Evolutionary conservation across 2,113 vertebrate species (phyloP).

Genomic region (Ursus arctos): DNA sequence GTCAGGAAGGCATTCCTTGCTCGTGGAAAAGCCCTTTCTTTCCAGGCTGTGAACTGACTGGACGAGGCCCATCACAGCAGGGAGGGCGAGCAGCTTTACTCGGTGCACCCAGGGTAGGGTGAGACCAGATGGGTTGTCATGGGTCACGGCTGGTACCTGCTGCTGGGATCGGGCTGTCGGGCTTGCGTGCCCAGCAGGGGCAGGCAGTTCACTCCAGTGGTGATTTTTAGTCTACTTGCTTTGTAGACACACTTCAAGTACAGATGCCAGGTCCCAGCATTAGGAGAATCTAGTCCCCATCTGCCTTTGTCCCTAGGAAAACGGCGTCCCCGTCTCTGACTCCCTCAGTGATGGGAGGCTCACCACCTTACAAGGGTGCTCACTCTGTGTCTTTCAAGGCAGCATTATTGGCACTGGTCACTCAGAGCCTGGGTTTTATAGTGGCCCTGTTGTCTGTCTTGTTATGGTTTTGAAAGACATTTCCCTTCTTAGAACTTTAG

Average conservation of each 20-base stretch:
- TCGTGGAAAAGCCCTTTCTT: neutral
- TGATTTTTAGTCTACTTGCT: neutral
- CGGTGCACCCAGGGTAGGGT: neutral
- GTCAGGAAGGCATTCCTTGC: neutral
- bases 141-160: neutral
- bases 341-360: neutral
- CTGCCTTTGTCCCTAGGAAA: neutral
- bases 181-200: neutral
- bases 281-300: neutral
- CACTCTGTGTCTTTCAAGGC: neutral
- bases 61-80: neutral
- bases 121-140: neutral
- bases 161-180: neutral
- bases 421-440: neutral
- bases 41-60: neutral
- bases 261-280: neutral
- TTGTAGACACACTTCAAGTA: neutral
- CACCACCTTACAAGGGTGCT: neutral
- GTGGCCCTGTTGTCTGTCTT: neutral
- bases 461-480: neutral
- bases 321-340: neutral
- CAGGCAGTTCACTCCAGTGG: rapidly evolving
- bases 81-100: neutral
- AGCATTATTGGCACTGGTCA: neutral
- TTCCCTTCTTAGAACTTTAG: neutral